phyloP scores from a whole-genome alignment of 2,888 invertebrate species.

The Ophion obscuratus region DNA sequence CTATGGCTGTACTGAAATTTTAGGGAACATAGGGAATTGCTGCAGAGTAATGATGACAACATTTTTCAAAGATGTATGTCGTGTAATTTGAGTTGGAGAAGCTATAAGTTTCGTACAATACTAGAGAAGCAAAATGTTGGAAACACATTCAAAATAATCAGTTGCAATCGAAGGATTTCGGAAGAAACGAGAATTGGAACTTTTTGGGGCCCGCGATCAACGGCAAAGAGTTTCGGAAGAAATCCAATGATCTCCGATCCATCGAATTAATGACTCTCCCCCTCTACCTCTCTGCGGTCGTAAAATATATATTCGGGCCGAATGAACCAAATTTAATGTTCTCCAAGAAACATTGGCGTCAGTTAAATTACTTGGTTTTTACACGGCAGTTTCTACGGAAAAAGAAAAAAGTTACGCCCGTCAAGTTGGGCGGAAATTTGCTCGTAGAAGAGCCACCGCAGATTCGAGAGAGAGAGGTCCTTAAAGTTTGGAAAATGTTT shows the following conservation, averaged over 20 bases:
- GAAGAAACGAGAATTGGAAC: neutral
- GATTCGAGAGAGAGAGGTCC: constrained; percentile 47
- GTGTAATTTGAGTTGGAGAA: no score
- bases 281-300: neutral
- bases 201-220: neutral
- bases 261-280: constrained; percentile 42
- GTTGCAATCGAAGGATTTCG: neutral
- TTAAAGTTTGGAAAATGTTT: constrained; percentile 61
- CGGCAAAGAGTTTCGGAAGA: neutral
- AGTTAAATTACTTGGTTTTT: constrained; percentile 43
- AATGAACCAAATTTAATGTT: constrained; percentile 42
- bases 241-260: constrained; percentile 34
- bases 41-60: no score
- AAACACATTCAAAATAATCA: neutral
- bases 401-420: constrained; percentile 26
- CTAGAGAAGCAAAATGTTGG: neutral
- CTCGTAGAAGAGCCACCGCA: constrained; percentile 32
- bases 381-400: neutral
- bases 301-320: constrained; percentile 21
- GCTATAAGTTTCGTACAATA: no score
- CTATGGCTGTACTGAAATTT: no score
- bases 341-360: constrained; percentile 26
- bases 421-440: constrained; percentile 45
- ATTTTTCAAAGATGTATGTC: no score
- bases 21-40: no score